Conservation (phyloP, 2,888 invertebrate species). For the Lithosia quadra region DNA sequence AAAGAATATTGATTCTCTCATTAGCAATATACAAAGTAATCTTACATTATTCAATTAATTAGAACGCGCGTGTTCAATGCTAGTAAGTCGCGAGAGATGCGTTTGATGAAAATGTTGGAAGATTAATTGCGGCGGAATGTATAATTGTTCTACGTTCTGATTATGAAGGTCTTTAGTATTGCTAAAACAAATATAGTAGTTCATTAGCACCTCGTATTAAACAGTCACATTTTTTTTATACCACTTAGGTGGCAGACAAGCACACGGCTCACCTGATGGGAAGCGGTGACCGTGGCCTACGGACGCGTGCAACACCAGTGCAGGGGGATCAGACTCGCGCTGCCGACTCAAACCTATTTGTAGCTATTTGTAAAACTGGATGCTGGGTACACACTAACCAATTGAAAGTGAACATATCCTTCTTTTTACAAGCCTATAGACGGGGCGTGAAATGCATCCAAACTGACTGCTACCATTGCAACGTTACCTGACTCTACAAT, state of each 20-base stretch:
- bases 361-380: too few relatives aligned
- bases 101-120: background rate
- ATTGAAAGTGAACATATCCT: background rate
- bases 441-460: too few relatives aligned
- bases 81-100: background rate
- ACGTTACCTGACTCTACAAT: too few relatives aligned
- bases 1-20: background rate
- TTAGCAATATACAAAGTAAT: background rate
- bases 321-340: too few relatives aligned
- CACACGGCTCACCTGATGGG: too few relatives aligned
- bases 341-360: too few relatives aligned
- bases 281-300: too few relatives aligned
- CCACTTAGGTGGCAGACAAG: too few relatives aligned
- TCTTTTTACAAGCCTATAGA: too few relatives aligned
- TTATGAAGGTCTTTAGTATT: background rate
- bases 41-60: background rate
- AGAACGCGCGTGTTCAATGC: background rate
- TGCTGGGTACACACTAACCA: background rate
- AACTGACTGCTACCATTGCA: too few relatives aligned
- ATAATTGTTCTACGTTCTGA: background rate
- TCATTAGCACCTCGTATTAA: background rate
- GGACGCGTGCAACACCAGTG: too few relatives aligned
- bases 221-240: background rate
- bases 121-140: background rate
- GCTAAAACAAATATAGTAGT: background rate